Percentiles rank a stretch among this genome's conserved stretches.
phyloP scores from a whole-genome alignment of 2,888 invertebrate genomes.

The Platycheirus albimanus region DNA sequence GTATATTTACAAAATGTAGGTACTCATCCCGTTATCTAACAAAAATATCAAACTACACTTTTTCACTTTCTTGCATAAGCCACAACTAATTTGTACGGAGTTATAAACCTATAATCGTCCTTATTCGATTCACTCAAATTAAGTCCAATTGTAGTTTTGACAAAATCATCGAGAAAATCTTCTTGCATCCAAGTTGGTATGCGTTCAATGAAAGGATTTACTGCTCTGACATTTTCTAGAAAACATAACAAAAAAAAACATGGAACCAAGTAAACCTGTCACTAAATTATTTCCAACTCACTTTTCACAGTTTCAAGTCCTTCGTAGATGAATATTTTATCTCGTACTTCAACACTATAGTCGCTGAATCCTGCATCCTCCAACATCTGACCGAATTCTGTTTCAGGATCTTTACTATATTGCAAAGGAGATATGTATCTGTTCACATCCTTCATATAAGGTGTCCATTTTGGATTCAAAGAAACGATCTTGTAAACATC shows the following conservation, averaged over 20 bases:
- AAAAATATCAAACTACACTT: neutral
- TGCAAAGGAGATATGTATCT: slow-evolving; percentile 87
- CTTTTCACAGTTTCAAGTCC: slow-evolving; percentile 85
- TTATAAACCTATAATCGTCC: slow-evolving; percentile 83
- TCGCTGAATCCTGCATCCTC: slow-evolving; percentile 86
- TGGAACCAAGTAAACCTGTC: neutral
- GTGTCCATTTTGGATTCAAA: slow-evolving; percentile 84
- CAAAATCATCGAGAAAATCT: slow-evolving; percentile 86
- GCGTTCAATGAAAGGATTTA: slow-evolving; percentile 87
- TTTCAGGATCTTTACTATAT: slow-evolving; percentile 84
- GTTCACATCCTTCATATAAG: slow-evolving; percentile 87
- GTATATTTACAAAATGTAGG: neutral
- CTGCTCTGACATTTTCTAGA: slow-evolving; percentile 87
- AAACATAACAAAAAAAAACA: slow-evolving; percentile 77
- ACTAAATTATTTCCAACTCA: slow-evolving; percentile 76
- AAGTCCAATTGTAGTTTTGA: slow-evolving; percentile 83
- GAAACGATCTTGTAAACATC: slow-evolving; percentile 87
- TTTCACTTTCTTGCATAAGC: neutral
- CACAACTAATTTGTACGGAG: slow-evolving; percentile 84
- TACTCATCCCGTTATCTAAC: too few relatives aligned
- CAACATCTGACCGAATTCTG: slow-evolving; percentile 84
- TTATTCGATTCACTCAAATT: slow-evolving; percentile 76
- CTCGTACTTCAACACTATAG: slow-evolving; percentile 85
- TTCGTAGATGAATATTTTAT: slow-evolving; percentile 85
- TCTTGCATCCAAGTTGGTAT: slow-evolving; percentile 85